Evolutionary conservation across 2,888 invertebrate species (phyloP).

Genomic region (Zaprionus lineosus): DNA sequence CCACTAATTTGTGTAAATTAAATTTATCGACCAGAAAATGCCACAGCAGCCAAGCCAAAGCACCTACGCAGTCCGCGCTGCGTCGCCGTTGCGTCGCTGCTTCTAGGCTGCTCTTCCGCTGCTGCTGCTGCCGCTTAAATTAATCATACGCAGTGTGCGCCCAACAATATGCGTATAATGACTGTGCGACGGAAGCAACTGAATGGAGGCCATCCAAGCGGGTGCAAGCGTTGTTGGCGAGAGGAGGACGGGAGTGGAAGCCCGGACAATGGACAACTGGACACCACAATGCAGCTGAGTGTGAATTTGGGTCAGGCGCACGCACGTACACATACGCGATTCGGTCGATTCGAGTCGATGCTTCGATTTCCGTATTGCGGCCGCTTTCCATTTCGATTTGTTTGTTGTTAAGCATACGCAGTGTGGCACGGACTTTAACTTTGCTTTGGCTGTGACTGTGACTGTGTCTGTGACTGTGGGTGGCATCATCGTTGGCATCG

Average conservation of each 20-base stretch:
- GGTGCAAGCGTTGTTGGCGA: background rate
- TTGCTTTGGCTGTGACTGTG: background rate
- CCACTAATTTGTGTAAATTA: slow-evolving; percentile 78
- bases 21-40: slow-evolving; percentile 79
- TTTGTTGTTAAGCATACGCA: slow-evolving; percentile 74
- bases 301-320: slow-evolving; percentile 63
- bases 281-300: slow-evolving; percentile 44
- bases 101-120: too few species aligned
- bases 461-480: background rate
- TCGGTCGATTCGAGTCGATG: too few species aligned
- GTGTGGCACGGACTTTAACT: slow-evolving; percentile 28
- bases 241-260: too few species aligned
- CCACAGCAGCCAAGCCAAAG: slow-evolving; percentile 59
- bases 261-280: too few species aligned
- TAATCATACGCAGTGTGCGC: slow-evolving; percentile 74
- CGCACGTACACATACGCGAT: too few species aligned
- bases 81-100: too few species aligned
- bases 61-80: too few species aligned
- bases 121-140: slow-evolving; percentile 67
- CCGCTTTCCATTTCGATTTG: slow-evolving; percentile 46
- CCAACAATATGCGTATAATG: slow-evolving; percentile 29
- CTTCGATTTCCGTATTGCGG: slow-evolving; percentile 34
- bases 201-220: slow-evolving; percentile 6
- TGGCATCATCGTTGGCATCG: slow-evolving; percentile 17
- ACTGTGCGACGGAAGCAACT: slow-evolving; percentile 18